Evolutionary conservation across 2,888 invertebrate species (phyloP).

Genomic region (Agrenia bidenticulata): DNA sequence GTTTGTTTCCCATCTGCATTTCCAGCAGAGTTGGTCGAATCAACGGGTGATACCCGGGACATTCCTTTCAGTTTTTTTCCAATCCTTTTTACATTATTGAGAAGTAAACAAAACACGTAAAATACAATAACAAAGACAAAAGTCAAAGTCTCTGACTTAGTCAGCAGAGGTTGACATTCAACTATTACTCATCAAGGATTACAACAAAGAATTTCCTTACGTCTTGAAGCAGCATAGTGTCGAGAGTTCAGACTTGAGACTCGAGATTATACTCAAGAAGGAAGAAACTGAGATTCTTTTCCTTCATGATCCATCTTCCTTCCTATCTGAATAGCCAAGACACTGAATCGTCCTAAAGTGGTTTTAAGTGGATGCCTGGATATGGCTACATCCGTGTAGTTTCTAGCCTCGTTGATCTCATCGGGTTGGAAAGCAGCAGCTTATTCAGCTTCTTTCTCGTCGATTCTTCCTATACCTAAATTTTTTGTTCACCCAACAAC

Average conservation of each 20-base stretch:
- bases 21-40: not conserved
- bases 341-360: conserved; percentile 2
- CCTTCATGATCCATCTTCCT: not conserved
- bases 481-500: not conserved
- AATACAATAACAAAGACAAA: not conserved
- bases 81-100: not conserved
- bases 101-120: not conserved
- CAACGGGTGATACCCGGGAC: conserved; percentile 5
- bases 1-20: not conserved
- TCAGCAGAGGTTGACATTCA: conserved; percentile 5
- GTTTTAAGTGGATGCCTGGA: conserved; percentile 6
- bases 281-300: too few species aligned
- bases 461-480: not conserved
- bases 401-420: too few species aligned
- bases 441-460: conserved; percentile 1
- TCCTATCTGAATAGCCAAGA: conserved; percentile 1
- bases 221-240: not conserved
- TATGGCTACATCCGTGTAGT: too few species aligned
- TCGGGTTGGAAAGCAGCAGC: too few species aligned
- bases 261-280: too few species aligned
- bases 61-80: conserved; percentile 1
- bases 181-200: conserved; percentile 8
- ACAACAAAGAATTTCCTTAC: conserved; percentile 1
- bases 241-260: not conserved
- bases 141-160: not conserved